Conservation (phyloP, 2,797 vertebrate species). For the Ctenopoma multispine region DNA sequence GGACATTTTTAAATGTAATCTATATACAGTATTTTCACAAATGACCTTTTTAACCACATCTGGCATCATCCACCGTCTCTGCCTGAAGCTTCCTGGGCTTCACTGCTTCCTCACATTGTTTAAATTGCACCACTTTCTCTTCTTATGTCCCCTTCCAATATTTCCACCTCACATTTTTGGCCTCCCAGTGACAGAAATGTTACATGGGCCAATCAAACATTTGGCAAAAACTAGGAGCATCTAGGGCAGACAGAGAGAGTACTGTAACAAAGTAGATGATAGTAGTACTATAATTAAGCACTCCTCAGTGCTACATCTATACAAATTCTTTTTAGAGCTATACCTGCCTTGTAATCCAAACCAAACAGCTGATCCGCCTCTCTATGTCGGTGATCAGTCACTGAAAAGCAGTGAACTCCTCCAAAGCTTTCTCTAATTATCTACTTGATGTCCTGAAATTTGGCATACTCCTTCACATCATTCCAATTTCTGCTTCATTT, state of each 20-base stretch:
- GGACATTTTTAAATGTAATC: constrained; percentile 23
- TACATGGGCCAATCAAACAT: constrained; percentile 27
- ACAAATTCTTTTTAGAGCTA: constrained; percentile 43
- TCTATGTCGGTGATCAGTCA: constrained; percentile 30
- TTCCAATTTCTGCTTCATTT: constrained; percentile 41
- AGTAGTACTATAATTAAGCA: constrained; percentile 47
- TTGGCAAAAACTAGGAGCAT: constrained; percentile 32
- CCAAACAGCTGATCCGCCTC: constrained; percentile 60
- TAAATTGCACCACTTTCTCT: constrained; percentile 10
- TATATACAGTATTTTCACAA: constrained; percentile 10
- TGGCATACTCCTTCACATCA: constrained; percentile 39
- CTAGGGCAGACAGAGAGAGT: constrained; percentile 19
- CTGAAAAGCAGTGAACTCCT: constrained; percentile 31
- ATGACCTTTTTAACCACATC: constrained; percentile 4
- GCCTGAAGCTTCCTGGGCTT: constrained; percentile 1
- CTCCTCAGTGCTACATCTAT: constrained; percentile 31
- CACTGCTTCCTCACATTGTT: constrained; percentile 15
- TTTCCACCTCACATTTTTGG: constrained; percentile 21
- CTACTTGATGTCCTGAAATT: constrained; percentile 47
- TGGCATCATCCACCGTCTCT: constrained; percentile 6
- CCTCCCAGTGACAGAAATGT: constrained; percentile 28
- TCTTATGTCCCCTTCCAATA: constrained; percentile 5
- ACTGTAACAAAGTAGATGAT: constrained; percentile 30
- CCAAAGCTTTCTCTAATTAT: constrained; percentile 43
- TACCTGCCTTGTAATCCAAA: constrained; percentile 59